Evolutionary conservation across 2,797 vertebrate species (phyloP).

Genomic region (Euphonia xanthogaster): DNA sequence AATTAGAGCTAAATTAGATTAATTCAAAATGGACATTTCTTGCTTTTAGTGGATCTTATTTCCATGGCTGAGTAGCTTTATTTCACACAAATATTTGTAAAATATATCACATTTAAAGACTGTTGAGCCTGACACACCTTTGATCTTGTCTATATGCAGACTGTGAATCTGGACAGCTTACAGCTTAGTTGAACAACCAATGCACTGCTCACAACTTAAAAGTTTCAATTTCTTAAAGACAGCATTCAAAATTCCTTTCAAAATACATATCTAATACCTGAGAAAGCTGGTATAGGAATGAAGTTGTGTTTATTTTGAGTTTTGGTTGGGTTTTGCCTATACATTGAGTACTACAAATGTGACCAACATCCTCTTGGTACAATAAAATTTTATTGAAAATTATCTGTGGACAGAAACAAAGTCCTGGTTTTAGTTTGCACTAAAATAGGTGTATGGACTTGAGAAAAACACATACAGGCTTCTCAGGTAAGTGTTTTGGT

Average conservation of each 20-base stretch:
- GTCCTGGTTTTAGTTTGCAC: not conserved
- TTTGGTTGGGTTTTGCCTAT: not conserved
- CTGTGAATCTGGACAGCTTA: conserved; percentile 58
- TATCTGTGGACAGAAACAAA: not conserved
- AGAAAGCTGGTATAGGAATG: not conserved
- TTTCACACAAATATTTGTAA: conserved; percentile 48
- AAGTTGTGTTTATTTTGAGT: not conserved
- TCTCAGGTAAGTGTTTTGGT: conserved; percentile 36
- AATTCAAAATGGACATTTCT: not conserved
- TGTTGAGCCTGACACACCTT: conserved; percentile 17
- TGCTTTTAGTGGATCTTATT: conserved; percentile 69
- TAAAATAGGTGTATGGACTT: not conserved
- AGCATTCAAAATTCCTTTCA: not conserved
- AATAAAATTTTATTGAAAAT: not conserved
- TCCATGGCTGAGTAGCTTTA: conserved; percentile 76
- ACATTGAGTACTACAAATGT: not conserved
- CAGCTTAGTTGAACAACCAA: conserved; percentile 76
- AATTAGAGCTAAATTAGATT: not conserved
- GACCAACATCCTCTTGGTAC: not conserved
- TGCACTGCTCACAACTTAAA: not conserved
- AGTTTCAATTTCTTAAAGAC: not conserved
- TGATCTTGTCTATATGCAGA: conserved; percentile 19
- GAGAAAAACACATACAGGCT: not conserved
- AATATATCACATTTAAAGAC: conserved; percentile 38
- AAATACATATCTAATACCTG: not conserved